A percentile compares a stretch with the other conserved stretches of the same genome.
These are phyloP conservation scores for Ahaetulla prasina DNA, from an alignment of 2,113 vertebrate species.

Conservation along the genomic window DNA sequence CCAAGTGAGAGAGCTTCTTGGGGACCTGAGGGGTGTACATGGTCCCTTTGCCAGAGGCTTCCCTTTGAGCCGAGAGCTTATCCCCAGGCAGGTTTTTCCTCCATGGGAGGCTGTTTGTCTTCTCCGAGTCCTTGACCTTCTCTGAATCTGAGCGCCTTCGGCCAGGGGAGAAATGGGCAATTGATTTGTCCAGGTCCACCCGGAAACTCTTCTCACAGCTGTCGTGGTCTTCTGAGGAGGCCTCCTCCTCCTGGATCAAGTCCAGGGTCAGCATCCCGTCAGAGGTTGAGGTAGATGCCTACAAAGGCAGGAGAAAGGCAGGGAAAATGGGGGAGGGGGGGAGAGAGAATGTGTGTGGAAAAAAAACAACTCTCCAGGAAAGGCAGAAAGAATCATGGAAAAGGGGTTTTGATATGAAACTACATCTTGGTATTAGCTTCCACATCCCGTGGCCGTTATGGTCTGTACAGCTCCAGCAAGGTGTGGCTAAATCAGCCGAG, in stretches of 20 bases:
- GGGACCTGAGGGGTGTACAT: conserved; percentile 74
- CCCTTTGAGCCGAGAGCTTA: conserved; percentile 37
- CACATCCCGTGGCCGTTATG: too few relatives aligned
- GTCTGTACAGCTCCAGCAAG: too few relatives aligned
- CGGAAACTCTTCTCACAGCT: conserved; percentile 77
- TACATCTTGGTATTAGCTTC: not conserved
- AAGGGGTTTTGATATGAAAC: not conserved
- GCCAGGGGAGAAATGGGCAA: conserved; percentile 52
- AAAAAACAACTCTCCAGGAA: not conserved
- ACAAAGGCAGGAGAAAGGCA: not conserved
- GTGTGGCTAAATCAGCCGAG: not conserved
- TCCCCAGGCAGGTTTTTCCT: conserved; percentile 63
- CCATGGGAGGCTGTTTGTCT: conserved; percentile 68
- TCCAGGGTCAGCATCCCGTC: conserved; percentile 94
- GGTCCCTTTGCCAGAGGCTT: conserved; percentile 65
- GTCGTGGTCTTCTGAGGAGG: conserved; percentile 64
- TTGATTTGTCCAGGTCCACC: conserved; percentile 71
- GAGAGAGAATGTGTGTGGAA: not conserved
- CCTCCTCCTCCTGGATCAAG: conserved; percentile 90
- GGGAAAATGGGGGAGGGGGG: rapidly evolving
- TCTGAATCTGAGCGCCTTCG: conserved; percentile 71
- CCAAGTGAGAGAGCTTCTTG: conserved; percentile 63
- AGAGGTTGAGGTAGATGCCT: conserved; percentile 90
- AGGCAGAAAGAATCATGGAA: not conserved
- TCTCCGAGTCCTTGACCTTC: not conserved